phyloP scores from a whole-genome alignment of 2,113 vertebrate genomes.

The Prunella fulvescens region DNA sequence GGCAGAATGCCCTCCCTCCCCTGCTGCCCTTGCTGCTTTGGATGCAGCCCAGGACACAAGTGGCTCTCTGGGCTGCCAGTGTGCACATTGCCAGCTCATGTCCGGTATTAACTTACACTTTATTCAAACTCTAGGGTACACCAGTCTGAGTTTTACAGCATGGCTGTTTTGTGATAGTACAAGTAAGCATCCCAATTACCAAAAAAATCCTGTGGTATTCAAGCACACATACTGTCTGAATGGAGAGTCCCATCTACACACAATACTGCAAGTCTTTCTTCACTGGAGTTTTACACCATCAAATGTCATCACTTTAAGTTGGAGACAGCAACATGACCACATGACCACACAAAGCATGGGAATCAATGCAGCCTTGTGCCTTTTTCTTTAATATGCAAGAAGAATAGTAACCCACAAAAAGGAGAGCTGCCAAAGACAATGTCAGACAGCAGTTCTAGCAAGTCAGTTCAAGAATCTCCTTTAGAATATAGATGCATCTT shows the following conservation, averaged over 20 bases:
- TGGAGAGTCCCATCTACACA: background rate
- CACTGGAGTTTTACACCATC: background rate
- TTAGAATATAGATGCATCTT: background rate
- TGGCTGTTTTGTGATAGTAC: background rate
- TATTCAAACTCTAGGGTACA: background rate
- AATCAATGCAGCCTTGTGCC: background rate
- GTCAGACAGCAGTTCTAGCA: background rate
- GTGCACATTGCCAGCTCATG: background rate
- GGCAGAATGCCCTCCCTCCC: background rate
- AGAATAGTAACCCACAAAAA: background rate
- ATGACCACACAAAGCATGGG: background rate
- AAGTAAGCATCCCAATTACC: background rate
- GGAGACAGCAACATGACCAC: background rate
- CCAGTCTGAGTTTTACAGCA: background rate
- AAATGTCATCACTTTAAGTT: background rate
- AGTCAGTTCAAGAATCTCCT: background rate
- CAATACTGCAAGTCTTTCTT: background rate
- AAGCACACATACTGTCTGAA: background rate
- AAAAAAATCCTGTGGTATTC: background rate
- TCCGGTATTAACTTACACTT: background rate
- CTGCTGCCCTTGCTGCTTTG: accelerated
- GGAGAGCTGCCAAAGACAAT: background rate
- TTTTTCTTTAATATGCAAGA: background rate
- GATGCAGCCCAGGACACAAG: accelerated
- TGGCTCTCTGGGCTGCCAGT: accelerated